phyloP scores from a whole-genome alignment of 2,888 invertebrate genomes.

The Isotomurus palustris region DNA sequence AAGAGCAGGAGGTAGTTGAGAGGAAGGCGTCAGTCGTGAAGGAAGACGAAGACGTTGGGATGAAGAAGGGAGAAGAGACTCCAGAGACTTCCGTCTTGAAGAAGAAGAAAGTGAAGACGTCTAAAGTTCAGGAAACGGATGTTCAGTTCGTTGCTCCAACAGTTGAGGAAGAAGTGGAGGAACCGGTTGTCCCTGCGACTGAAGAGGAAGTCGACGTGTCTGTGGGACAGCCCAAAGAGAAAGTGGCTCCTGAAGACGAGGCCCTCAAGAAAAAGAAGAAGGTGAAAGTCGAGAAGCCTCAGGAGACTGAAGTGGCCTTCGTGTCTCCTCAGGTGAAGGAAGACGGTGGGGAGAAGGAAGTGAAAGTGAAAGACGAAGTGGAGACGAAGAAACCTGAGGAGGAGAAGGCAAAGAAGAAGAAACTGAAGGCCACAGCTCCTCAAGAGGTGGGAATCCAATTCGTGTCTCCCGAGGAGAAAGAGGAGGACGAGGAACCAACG shows the following conservation, averaged over 20 bases:
- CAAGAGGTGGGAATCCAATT: conserved; percentile 2
- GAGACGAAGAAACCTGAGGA: no score
- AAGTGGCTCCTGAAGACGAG: neutral
- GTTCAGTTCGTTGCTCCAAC: conserved; percentile 4
- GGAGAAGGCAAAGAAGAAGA: conserved; percentile 45
- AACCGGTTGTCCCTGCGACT: neutral
- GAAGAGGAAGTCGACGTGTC: neutral
- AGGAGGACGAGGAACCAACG: neutral
- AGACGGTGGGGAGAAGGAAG: conserved; percentile 25
- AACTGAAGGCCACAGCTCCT: neutral
- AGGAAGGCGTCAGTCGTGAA: neutral
- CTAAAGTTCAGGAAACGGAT: conserved; percentile 5
- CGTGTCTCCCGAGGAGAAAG: neutral
- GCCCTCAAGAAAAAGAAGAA: conserved; percentile 21
- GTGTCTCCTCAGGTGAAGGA: conserved; percentile 43
- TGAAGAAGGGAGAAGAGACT: conserved; percentile 5
- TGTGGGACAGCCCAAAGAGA: no score
- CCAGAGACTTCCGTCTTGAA: conserved; percentile 1
- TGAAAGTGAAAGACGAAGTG: conserved; percentile 45
- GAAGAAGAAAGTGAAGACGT: conserved; percentile 13
- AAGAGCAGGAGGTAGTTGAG: neutral
- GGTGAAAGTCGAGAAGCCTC: conserved; percentile 37
- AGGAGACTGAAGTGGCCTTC: conserved; percentile 47
- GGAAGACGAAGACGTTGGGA: neutral
- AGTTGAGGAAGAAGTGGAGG: conserved; percentile 12